Evolutionary conservation across 2,888 invertebrate genomes (phyloP), one percentile per base, ranked within the genome.

Genomic region (Latheticus oryzae): DNA sequence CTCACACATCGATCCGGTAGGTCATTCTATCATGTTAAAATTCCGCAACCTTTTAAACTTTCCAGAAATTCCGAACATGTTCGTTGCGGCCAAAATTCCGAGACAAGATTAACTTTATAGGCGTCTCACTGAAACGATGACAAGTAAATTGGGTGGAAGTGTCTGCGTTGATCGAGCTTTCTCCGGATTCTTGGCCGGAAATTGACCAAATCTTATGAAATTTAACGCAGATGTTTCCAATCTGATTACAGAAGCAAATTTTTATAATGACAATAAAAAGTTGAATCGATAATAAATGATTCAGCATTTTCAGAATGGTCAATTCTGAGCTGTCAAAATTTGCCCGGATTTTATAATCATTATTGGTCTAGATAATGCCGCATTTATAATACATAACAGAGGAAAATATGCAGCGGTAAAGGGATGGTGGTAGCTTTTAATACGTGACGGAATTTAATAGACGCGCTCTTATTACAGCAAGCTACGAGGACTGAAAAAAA

Each of bases 391-490:
- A 13, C 17, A 32, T 24, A 28, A 9, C 32, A 33, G 47, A n/a
- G 15, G 35, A 33, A 33, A 47, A 47, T 47, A 21, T 47, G 32
- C 26, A 21, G 19, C 35, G 11, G 15, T 32, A 17, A 8, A 11
- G 24, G 15, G 15, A 26, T 13, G 30, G 23, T 43, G 16, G 42
- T 11, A 15, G 43, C 43, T 48, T 47, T 32, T 47, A 47, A 33
- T 33, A 45, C 21, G 19, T 33, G 47, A 30, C 21, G 24, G 47
- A 48, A 48, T 48, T 48, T 24, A 48, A 48, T 48, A 35, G 16
- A 30, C 21, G 47, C 32, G 35, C 47, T 48, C 35, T 23, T 48
- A 48, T 48, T 48, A 33, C 23, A 21, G 5, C 21, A 5, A 5
- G 2, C 7, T 11, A n/a, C 11, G 38, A n/a, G 5, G 8, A 38